phyloP scores from a whole-genome alignment of 2,888 invertebrate species.

The Cantharis lateralis region DNA sequence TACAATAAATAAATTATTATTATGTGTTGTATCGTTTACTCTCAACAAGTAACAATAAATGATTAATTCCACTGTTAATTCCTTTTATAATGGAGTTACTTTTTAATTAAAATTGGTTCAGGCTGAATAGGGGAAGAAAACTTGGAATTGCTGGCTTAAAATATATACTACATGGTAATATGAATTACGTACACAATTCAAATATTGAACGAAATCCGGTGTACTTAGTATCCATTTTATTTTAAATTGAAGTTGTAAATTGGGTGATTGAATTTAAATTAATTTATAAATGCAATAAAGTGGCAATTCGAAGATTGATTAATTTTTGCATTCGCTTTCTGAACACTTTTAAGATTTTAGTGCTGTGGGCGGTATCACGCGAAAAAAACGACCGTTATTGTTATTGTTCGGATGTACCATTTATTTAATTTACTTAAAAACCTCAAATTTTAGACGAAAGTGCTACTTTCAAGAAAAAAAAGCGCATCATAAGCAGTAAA shows the following conservation, averaged over 20 bases:
- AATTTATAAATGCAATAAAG: not conserved
- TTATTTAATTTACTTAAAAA: no score
- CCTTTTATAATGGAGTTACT: not conserved
- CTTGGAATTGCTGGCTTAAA: not conserved
- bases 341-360: not conserved
- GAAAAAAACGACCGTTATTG: not conserved
- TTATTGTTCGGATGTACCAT: no score
- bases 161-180: not conserved
- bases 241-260: not conserved
- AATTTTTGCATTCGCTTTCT: not conserved
- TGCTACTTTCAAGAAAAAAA: no score
- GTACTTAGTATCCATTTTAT: not conserved
- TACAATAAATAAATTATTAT: no score
- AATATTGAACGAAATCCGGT: not conserved
- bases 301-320: not conserved
- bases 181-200: not conserved
- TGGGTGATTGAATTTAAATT: not conserved
- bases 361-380: not conserved
- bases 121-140: not conserved
- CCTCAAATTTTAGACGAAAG: no score
- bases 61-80: not conserved
- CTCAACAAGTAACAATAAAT: not conserved
- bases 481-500: no score
- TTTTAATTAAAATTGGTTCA: not conserved
- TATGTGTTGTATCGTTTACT: no score